phyloP scores from a whole-genome alignment of 1,140 invertebrate species.

The Nasonia giraulti region DNA sequence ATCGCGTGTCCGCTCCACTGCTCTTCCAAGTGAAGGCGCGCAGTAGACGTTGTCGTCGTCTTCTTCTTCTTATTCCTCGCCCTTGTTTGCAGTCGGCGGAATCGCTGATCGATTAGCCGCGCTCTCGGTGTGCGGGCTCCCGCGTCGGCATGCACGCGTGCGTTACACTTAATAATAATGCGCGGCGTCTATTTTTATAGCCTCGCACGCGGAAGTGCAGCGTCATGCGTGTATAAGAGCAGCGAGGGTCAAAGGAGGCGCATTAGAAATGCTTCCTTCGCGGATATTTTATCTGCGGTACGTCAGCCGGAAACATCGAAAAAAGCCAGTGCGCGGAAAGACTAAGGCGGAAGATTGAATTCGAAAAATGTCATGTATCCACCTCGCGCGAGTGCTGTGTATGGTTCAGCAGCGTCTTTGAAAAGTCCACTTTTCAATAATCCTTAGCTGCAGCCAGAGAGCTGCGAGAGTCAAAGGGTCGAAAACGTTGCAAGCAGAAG shows the following conservation, averaged over 20 bases:
- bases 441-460: neutral
- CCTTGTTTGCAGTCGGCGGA: conserved; percentile 58
- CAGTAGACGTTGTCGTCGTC: conserved; percentile 18
- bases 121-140: neutral
- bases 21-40: conserved; percentile 65
- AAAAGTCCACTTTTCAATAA: conserved; percentile 1
- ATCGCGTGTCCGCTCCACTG: conserved; percentile 70
- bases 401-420: neutral
- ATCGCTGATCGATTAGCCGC: conserved; percentile 60
- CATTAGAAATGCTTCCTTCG: too few relatives aligned
- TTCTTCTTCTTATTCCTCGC: conserved; percentile 16
- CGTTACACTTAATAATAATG: too few relatives aligned
- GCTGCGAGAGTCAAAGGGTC: neutral
- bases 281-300: too few relatives aligned
- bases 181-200: conserved; percentile 8
- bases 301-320: too few relatives aligned
- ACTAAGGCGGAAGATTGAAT: neutral
- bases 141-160: too few relatives aligned
- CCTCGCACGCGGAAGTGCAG: neutral
- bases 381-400: too few relatives aligned
- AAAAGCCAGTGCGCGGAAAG: neutral
- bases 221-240: neutral
- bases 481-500: neutral
- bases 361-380: neutral
- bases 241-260: neutral